A percentile compares a stretch with the other conserved stretches of the same genome.
phyloP scores from a whole-genome alignment of 2,797 vertebrate genomes.

The Muscicapa comitata region DNA sequence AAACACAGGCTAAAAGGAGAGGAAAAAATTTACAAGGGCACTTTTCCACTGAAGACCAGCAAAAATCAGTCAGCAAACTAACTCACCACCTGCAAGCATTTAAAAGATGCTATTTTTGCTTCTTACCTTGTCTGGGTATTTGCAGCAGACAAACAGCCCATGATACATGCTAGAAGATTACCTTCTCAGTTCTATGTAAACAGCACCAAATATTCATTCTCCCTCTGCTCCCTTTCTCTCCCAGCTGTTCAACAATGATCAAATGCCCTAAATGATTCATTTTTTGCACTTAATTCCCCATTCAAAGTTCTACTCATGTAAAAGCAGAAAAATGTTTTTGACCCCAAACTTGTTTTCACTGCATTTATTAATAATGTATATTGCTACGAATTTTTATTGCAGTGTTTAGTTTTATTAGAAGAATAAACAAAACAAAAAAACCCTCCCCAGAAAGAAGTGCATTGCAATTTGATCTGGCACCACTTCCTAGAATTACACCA shows the following conservation, averaged over 20 bases:
- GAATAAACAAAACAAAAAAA: not conserved
- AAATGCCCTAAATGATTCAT: not conserved
- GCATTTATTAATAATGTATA: not conserved
- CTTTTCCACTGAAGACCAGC: not conserved
- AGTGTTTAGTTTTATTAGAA: not conserved
- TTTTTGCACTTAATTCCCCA: not conserved
- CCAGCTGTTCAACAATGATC: not conserved
- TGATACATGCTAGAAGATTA: not conserved
- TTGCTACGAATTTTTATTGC: not conserved
- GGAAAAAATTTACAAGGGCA: not conserved
- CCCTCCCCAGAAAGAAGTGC: not conserved
- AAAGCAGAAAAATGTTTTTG: not conserved
- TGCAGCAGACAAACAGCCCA: not conserved
- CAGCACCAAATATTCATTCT: not conserved
- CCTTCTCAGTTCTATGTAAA: not conserved
- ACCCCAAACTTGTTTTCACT: not conserved
- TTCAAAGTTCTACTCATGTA: not conserved
- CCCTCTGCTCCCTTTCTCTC: not conserved
- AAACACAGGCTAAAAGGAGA: not conserved
- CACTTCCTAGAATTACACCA: not conserved
- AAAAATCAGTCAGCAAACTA: not conserved
- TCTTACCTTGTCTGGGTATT: not conserved
- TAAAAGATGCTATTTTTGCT: not conserved
- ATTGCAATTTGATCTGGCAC: not conserved
- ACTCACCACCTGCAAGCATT: not conserved